These are phyloP conservation scores for Zoanthus sociatus DNA, from an alignment of 92 coral and sea anemone genomes.

Conservation along the genomic window DNA sequence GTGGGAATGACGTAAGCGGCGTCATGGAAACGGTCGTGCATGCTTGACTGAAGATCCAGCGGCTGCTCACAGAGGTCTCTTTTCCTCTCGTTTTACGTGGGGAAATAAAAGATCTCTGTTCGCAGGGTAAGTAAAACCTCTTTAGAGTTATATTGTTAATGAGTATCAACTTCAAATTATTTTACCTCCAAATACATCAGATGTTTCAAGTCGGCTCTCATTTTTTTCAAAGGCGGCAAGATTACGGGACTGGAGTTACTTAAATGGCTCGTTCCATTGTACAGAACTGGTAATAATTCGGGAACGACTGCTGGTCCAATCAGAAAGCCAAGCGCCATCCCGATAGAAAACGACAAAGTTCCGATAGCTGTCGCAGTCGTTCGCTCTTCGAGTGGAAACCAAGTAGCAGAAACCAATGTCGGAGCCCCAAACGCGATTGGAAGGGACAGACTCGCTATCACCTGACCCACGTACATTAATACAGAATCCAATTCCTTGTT, in stretches of 20 bases:
- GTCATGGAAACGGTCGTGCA: too few species aligned
- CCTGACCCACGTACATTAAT: constrained; percentile 45
- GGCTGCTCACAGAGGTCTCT: too few species aligned
- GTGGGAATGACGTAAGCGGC: too few species aligned
- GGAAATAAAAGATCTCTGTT: too few species aligned
- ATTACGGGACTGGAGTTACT: not conserved
- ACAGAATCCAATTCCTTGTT: not conserved
- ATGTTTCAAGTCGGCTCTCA: not conserved
- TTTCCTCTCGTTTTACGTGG: too few species aligned
- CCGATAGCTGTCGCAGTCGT: constrained; percentile 81
- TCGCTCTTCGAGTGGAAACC: constrained; percentile 84
- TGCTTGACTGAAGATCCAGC: too few species aligned
- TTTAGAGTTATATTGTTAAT: too few species aligned
- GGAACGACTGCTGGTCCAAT: constrained; percentile 75
- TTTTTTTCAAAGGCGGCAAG: not conserved
- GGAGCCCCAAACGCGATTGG: constrained; percentile 58
- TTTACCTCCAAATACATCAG: constrained; percentile 14
- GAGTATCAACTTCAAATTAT: too few species aligned
- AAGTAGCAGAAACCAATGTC: constrained; percentile 65
- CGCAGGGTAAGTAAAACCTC: too few species aligned
- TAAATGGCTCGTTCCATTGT: not conserved
- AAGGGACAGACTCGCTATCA: constrained; percentile 17
- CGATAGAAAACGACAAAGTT: constrained; percentile 60
- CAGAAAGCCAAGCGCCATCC: constrained; percentile 65
- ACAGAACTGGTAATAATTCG: not conserved